Conservation (phyloP, 2,113 vertebrate species). For the Protobothrops mucrosquamatus region DNA sequence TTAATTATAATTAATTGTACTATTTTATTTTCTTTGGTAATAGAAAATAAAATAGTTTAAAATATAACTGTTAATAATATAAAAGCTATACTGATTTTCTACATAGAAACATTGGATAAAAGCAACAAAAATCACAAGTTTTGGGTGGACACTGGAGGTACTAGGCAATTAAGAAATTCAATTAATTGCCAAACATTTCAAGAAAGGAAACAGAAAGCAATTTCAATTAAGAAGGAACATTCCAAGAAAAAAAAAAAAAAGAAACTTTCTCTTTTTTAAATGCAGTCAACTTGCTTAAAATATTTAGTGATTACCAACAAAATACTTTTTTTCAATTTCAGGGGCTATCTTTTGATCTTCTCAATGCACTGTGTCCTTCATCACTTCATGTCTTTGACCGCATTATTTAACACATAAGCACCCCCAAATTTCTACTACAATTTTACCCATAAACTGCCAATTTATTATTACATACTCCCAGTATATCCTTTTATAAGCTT, state of each 20-base stretch:
- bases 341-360: background rate
- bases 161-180: background rate
- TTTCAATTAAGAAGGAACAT: background rate
- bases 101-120: background rate
- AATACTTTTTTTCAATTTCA: background rate
- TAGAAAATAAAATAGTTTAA: background rate
- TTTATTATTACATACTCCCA: background rate
- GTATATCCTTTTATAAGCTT: background rate
- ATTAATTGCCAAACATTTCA: background rate
- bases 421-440: background rate
- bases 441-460: background rate
- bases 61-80: background rate
- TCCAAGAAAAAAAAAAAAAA: background rate
- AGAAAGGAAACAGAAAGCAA: background rate
- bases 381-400: background rate
- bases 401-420: background rate
- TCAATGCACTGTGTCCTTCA: background rate
- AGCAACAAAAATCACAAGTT: background rate
- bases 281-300: background rate
- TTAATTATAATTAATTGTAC: background rate
- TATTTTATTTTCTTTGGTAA: background rate
- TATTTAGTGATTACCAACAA: background rate
- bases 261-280: background rate
- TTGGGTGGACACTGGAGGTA: too few species aligned
- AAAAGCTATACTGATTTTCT: background rate